phyloP scores from a whole-genome alignment of 2,113 vertebrate genomes.

The Globicephala melas region DNA sequence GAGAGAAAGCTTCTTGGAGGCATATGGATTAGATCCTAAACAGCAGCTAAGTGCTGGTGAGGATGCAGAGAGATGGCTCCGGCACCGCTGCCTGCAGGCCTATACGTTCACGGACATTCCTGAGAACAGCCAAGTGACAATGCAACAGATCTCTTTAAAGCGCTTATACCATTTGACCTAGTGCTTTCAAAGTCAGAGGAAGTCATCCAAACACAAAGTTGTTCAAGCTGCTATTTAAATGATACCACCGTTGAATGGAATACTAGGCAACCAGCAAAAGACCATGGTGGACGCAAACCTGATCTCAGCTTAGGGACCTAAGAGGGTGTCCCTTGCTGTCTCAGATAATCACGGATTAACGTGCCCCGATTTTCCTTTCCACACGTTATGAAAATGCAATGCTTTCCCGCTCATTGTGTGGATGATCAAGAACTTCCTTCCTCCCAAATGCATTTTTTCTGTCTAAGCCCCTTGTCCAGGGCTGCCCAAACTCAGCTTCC shows the following conservation, averaged over 20 bases:
- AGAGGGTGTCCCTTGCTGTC: background rate
- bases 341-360: background rate
- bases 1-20: background rate
- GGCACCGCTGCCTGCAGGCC: fast-evolving
- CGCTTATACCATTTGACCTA: background rate
- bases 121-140: background rate
- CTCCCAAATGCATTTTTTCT: background rate
- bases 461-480: background rate
- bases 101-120: background rate
- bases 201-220: background rate
- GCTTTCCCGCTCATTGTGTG: background rate
- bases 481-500: background rate
- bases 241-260: background rate
- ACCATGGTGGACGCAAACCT: background rate
- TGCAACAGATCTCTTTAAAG: background rate
- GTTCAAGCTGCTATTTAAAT: background rate
- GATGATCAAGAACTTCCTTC: background rate
- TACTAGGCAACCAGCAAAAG: background rate
- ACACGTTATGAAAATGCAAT: background rate
- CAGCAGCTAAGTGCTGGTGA: background rate
- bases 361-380: background rate
- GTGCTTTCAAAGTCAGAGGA: background rate
- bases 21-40: background rate
- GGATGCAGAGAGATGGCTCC: too few species aligned
- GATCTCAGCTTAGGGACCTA: background rate